A percentile compares a stretch with the other conserved stretches of the same genome.
Evolutionary conservation across 1,140 invertebrate genomes (phyloP).

Genomic region (Saccostrea cuccullata): DNA sequence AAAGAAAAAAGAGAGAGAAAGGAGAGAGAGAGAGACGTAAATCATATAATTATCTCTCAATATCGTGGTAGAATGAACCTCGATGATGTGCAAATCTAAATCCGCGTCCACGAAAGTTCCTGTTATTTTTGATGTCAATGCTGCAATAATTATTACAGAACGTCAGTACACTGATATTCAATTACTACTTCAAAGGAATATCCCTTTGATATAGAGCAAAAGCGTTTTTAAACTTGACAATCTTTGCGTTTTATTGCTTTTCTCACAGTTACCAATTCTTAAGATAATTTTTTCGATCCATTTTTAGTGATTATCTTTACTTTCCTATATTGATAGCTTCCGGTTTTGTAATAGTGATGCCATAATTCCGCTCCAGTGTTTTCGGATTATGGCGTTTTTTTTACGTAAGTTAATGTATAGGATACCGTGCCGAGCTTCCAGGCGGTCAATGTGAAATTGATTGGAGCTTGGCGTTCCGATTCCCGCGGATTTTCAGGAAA

Average conservation of each 20-base stretch:
- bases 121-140: slow-evolving; percentile 34
- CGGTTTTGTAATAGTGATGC: slow-evolving; percentile 32
- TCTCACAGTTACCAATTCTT: slow-evolving; percentile 37
- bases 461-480: neutral
- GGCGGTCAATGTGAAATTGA: slow-evolving; percentile 28
- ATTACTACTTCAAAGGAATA: slow-evolving; percentile 31
- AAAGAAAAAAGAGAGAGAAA: slow-evolving; percentile 23
- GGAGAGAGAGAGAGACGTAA: slow-evolving; percentile 9
- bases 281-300: slow-evolving; percentile 36
- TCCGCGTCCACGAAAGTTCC: slow-evolving; percentile 26
- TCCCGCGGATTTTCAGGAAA: neutral
- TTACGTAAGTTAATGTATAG: slow-evolving; percentile 22
- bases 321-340: slow-evolving; percentile 29
- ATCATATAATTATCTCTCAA: slow-evolving; percentile 29
- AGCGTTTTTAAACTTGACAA: slow-evolving; percentile 36
- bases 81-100: slow-evolving; percentile 15
- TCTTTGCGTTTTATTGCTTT: slow-evolving; percentile 30
- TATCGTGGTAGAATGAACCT: slow-evolving; percentile 4
- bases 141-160: slow-evolving; percentile 24
- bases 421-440: neutral
- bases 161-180: slow-evolving; percentile 25
- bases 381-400: slow-evolving; percentile 10
- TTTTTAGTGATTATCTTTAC: slow-evolving; percentile 38
- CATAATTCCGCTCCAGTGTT: neutral
- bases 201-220: slow-evolving; percentile 32